Evolutionary conservation across 1,140 invertebrate species (phyloP).

Genomic region (Anastatus disparis): DNA sequence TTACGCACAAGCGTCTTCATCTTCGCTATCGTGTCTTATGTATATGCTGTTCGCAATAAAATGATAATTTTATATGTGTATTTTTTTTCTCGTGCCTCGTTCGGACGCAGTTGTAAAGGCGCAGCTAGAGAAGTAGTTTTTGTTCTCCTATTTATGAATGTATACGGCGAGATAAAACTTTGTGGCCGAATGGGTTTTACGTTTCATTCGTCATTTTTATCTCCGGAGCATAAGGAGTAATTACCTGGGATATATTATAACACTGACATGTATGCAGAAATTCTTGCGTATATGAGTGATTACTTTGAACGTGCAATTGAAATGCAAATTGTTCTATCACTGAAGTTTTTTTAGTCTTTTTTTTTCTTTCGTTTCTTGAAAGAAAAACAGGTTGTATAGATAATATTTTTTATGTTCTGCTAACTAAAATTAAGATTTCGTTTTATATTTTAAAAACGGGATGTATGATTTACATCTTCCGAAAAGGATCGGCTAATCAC

Average conservation of each 20-base stretch:
- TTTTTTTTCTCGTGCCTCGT: too few species aligned
- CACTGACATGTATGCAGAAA: background rate
- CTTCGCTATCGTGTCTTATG: background rate
- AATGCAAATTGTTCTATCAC: too few species aligned
- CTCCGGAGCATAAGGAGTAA: background rate
- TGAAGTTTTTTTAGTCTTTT: too few species aligned
- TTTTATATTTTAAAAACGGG: too few species aligned
- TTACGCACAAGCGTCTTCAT: background rate
- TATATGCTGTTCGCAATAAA: background rate
- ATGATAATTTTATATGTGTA: too few species aligned
- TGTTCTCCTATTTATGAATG: background rate
- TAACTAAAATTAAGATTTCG: too few species aligned
- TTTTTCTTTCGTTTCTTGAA: too few species aligned
- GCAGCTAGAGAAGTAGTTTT: background rate
- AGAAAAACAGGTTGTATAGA: too few species aligned
- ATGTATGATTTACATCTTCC: too few species aligned
- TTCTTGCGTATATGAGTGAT: background rate
- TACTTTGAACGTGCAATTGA: too few species aligned
- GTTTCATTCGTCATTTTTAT: constrained; percentile 16
- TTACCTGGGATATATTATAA: background rate
- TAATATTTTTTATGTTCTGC: too few species aligned
- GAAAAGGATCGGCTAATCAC: too few species aligned
- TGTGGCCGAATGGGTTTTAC: background rate
- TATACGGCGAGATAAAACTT: background rate
- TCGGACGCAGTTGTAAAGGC: background rate